Percentiles rank a stretch among this genome's conserved stretches.
Evolutionary conservation across 2,888 invertebrate species (phyloP).

Genomic region (Acrobasis repandana): DNA sequence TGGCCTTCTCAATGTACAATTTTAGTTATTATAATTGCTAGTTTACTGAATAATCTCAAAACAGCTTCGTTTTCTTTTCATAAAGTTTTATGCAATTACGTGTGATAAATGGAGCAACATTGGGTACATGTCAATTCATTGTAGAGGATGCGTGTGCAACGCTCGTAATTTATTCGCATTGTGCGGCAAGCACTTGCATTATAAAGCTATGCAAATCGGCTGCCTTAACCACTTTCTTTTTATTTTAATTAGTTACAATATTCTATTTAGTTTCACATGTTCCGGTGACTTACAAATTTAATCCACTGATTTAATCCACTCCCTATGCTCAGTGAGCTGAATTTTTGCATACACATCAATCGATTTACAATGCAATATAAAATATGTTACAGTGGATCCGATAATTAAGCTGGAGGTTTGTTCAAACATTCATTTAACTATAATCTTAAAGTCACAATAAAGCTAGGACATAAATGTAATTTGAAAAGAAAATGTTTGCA

Average conservation of each 20-base stretch:
- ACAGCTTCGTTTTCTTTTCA: background rate
- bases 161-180: background rate
- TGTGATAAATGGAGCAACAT: background rate
- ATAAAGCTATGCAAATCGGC: background rate
- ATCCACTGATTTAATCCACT: background rate
- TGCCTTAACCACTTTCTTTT: background rate
- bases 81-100: background rate
- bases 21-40: too few species aligned
- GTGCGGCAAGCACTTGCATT: conserved; percentile 1
- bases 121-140: background rate
- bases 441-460: too few species aligned
- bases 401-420: too few species aligned
- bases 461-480: too few species aligned
- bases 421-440: too few species aligned
- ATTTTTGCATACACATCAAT: background rate
- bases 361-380: too few species aligned
- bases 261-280: background rate
- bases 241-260: too few species aligned
- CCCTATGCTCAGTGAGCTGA: background rate
- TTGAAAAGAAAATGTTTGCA: too few species aligned
- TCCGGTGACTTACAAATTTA: background rate
- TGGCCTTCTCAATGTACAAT: background rate
- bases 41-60: background rate
- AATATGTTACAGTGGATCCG: too few species aligned
- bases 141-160: conserved; percentile 6